Evolutionary conservation across 1,140 invertebrate species (phyloP), one percentile per base, ranked within the genome.

Genomic region (Tetraneura akinire): DNA sequence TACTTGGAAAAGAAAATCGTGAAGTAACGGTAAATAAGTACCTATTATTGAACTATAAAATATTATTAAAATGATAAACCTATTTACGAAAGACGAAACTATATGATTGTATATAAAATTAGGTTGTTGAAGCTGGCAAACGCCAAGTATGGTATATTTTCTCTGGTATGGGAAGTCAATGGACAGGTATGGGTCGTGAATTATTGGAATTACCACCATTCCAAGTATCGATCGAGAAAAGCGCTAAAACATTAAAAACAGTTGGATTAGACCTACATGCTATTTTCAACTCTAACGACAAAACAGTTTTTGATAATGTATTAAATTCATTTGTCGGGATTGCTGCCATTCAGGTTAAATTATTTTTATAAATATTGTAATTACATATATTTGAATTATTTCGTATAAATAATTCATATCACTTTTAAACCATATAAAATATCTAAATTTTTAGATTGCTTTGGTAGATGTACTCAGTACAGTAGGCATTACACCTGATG

Each of bases 401-500:
- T n/a, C n/a, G n/a, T n/a, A n/a, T n/a, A 37, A 37, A 4, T 37
- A 37, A 4, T 4, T 37, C 8, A 4, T 37, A 37, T 37, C 8
- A 37, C 3, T 37, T 37, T 37, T 37, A 37, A 37, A 8, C 32
- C 8, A 37, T 37, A 37, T 37, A 37, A 37, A 4, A 37, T 37
- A 37, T 37, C 8, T 4, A 3, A 5, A 51, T 96, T 73, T 83
- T 81, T 87, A 95, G 89, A 92, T 97, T 82, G 95, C 90, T 42
- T 86, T 97, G 23, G 92, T 94, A 13, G 94, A 97, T 85, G 83
- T 94, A 1, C 85, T 97, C 26, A 88, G 85, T 47, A 84, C 87
- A 4, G 82, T 96, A 80, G 92, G 91, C 21, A 88, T 97, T 23
- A 88, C 91, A 80, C 90, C 91, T 6, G 93, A 96, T 86, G 93